A percentile compares a stretch with the other conserved stretches of the same genome.
These are phyloP conservation scores for Leucoraja erinaceus DNA, from an alignment of 2,113 vertebrate species.

Conservation along the genomic window DNA sequence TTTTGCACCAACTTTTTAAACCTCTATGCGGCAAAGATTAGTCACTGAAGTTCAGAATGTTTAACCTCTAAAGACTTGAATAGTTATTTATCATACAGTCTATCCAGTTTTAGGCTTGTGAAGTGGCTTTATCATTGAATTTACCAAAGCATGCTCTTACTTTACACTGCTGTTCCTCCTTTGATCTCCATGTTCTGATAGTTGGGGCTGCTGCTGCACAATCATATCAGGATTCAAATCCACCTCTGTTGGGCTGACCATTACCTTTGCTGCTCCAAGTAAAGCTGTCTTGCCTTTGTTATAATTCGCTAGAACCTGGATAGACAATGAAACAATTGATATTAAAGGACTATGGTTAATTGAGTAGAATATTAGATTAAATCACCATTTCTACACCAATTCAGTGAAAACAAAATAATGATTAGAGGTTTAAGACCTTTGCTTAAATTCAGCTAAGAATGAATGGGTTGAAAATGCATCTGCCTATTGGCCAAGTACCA, in stretches of 20 bases:
- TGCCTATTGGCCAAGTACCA: not conserved
- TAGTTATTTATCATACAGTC: not conserved
- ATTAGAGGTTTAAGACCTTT: not conserved
- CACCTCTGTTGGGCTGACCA: conserved; percentile 97
- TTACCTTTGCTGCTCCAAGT: conserved; percentile 93
- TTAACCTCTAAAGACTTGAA: not conserved
- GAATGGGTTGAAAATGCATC: not conserved
- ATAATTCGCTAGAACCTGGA: conserved; percentile 94
- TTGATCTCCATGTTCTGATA: conserved; percentile 51
- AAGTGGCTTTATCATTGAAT: not conserved
- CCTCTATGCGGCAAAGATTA: not conserved
- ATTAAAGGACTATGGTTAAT: not conserved
- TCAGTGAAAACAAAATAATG: not conserved
- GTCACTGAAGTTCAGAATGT: not conserved
- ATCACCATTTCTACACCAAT: not conserved
- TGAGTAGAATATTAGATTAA: not conserved
- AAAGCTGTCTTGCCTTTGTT: conserved; percentile 96
- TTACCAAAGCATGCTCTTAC: conserved; percentile 54
- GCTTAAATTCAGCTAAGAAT: not conserved
- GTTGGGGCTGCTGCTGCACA: conserved; percentile 73
- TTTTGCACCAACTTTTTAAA: not conserved
- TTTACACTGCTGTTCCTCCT: conserved; percentile 83
- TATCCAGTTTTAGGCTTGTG: not conserved
- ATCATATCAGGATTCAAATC: conserved; percentile 87
- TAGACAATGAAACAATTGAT: not conserved